phyloP scores from a whole-genome alignment of 1,140 invertebrate species.

The Aphelinus atriplicis region DNA sequence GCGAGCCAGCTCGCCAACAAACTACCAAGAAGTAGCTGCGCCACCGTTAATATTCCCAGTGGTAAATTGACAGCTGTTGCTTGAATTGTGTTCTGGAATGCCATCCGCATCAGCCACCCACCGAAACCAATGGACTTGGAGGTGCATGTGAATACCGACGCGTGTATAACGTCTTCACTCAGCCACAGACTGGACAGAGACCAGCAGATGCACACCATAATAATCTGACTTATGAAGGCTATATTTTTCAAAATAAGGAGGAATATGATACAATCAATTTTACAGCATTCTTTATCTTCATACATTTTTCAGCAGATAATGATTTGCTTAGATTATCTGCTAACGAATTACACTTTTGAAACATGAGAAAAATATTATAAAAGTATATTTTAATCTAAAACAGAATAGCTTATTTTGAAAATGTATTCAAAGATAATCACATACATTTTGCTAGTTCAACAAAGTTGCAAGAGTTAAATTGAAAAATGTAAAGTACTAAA shows the following conservation, averaged over 20 bases:
- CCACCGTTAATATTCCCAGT: slow-evolving; percentile 57
- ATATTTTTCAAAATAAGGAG: slow-evolving; percentile 22
- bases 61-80: slow-evolving; percentile 59
- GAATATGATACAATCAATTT: slow-evolving; percentile 19
- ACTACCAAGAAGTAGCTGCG: slow-evolving; percentile 60
- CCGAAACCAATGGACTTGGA: slow-evolving; percentile 61
- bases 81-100: slow-evolving; percentile 54
- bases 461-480: neutral
- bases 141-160: slow-evolving; percentile 60
- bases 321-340: too few relatives aligned
- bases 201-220: slow-evolving; percentile 60
- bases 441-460: neutral
- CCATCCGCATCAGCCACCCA: slow-evolving; percentile 58
- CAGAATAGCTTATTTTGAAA: slow-evolving; percentile 3
- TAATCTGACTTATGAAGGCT: slow-evolving; percentile 58
- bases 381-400: slow-evolving; percentile 7
- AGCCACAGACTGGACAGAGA: slow-evolving; percentile 58
- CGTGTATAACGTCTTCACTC: slow-evolving; percentile 52
- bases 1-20: slow-evolving; percentile 59
- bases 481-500: too few relatives aligned
- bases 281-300: neutral
- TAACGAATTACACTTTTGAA: neutral
- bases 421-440: slow-evolving; percentile 18
- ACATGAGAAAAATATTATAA: slow-evolving; percentile 2
- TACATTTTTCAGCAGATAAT: too few relatives aligned